Evolutionary conservation across 1,140 invertebrate genomes (phyloP).

Genomic region (Bombus sylvicola): DNA sequence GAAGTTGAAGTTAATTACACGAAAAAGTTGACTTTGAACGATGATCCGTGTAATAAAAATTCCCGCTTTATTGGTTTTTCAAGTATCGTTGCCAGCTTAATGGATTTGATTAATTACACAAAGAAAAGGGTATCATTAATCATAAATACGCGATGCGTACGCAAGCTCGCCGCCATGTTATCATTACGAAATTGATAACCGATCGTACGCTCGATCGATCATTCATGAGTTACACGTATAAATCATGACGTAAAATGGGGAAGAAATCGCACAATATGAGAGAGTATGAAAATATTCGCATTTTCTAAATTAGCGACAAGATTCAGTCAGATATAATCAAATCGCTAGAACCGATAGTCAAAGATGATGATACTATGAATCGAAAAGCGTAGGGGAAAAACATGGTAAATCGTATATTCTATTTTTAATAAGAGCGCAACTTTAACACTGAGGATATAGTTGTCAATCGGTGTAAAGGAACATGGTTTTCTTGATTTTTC

Average conservation of each 20-base stretch:
- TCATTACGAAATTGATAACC: slow-evolving; percentile 35
- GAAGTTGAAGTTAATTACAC: slow-evolving; percentile 18
- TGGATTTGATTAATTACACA: slow-evolving; percentile 34
- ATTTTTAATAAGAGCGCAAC: too few relatives aligned
- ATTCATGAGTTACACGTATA: neutral
- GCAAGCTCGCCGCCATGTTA: neutral
- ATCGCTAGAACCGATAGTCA: too few relatives aligned
- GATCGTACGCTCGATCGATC: slow-evolving; percentile 15
- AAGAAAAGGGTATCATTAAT: slow-evolving; percentile 32
- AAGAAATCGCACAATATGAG: neutral
- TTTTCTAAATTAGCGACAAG: too few relatives aligned
- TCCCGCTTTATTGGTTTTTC: slow-evolving; percentile 20
- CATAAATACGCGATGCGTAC: neutral
- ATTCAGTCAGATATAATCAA: too few relatives aligned
- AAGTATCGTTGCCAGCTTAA: slow-evolving; percentile 24
- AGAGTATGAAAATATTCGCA: neutral
- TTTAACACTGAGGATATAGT: too few relatives aligned
- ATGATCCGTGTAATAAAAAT: slow-evolving; percentile 21
- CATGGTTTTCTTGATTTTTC: too few relatives aligned
- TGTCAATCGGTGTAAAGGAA: too few relatives aligned
- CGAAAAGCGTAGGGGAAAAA: too few relatives aligned
- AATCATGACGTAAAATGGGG: neutral
- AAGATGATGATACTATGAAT: too few relatives aligned
- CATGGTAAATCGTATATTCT: too few relatives aligned
- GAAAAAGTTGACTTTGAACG: slow-evolving; percentile 28